Base-by-base conservation (phyloP, 2,888 invertebrate genomes). In the Oscheius onirici region DNA sequence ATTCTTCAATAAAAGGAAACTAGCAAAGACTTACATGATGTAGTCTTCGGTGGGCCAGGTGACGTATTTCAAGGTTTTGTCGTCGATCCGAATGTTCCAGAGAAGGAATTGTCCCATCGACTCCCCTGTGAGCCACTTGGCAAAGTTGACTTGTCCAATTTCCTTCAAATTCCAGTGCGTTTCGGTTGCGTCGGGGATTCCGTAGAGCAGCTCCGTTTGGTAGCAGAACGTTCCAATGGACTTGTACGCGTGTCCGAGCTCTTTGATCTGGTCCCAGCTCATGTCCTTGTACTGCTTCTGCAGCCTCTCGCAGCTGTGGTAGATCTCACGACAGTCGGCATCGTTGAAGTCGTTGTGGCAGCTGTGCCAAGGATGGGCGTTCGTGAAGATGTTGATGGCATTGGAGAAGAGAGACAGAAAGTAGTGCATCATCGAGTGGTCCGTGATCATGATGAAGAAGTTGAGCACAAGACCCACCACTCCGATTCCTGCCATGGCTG, bases 331-430 rank as follows among this genome's bases (percentile, higher is more conserved):
- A 55, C 54, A 55, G 5, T 22, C 13, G n/a, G 3, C 13, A 11
- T n/a, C n/a, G 34, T 55, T 55, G n/a, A 15, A 55, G 11, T 8
- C 5, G 5, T 3, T 15, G 17, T 52, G 52, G 44, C 63, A 63
- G 10, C 43, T 13, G n/a, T 63, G 46, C 63, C 63, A 63, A 2
- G 63, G 46, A 11, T 22, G 11, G 2, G 44, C 44, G 63, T 26
- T 49, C 2, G 6, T 20, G 34, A 63, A 63, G 17, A 63, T 46
- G 22, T 49, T 24, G n/a, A 46, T 8, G 34, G 63, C 13, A 28
- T 63, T 10, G 13, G 28, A 41, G 41, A 60, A 60, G 15, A 60
- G 22, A 20, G 15, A 15, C 41, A 43, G 10, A 3, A 60, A 34
- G 44, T 43, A 40, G 41, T 15, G 15, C 17, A 17, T 43, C 17